Percentiles rank a stretch among this genome's conserved stretches.
These are phyloP conservation scores for Paragorgia papillata DNA, from an alignment of 92 coral and sea anemone genomes.

Conservation along the genomic window DNA sequence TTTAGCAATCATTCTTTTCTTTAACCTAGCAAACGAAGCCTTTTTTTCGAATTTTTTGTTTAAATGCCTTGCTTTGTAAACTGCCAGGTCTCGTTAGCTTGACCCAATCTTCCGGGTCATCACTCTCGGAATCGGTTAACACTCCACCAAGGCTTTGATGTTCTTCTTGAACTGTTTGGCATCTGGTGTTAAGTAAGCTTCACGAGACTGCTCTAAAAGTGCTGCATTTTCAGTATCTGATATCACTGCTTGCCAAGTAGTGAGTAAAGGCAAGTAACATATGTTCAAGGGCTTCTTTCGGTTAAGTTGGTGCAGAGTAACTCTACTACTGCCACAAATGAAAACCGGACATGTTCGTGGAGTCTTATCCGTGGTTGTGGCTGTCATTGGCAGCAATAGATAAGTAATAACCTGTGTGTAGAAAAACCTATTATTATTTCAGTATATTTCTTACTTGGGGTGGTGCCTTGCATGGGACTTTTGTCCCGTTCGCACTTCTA, in stretches of 20 bases:
- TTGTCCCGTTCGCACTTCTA: no score
- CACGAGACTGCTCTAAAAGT: background rate
- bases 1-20: conserved; percentile 35
- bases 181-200: conserved; percentile 33
- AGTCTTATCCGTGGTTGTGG: no score
- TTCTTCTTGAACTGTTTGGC: conserved; percentile 23
- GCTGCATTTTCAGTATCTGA: conserved; percentile 47
- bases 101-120: conserved; percentile 34
- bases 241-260: conserved; percentile 48
- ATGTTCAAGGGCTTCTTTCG: no score
- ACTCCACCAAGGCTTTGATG: conserved; percentile 14
- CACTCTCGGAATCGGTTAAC: conserved; percentile 31
- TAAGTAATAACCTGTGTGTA: no score
- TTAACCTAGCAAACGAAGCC: conserved; percentile 30
- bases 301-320: no score
- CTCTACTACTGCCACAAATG: conserved; percentile 51
- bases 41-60: conserved; percentile 11
- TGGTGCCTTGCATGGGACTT: no score
- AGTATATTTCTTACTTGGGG: no score
- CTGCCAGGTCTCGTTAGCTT: background rate
- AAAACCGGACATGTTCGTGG: conserved; percentile 72
- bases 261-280: no score
- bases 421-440: no score
- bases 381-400: no score
- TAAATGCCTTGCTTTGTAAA: background rate